phyloP scores from a whole-genome alignment of 2,888 invertebrate species.

The Stenchaetothrips biformis region DNA sequence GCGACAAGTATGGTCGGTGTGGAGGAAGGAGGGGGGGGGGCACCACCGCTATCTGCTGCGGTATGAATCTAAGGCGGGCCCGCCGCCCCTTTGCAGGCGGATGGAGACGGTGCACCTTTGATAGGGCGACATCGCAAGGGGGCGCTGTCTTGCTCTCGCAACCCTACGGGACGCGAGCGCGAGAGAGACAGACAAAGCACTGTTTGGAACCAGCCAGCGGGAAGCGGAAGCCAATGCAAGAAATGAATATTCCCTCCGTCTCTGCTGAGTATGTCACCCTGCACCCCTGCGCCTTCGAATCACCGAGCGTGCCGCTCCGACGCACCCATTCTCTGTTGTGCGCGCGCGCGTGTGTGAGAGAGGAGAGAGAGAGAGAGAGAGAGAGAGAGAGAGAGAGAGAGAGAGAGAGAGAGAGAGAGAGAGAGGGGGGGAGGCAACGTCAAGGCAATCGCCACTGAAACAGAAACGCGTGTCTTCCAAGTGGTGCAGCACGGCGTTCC shows the following conservation, averaged over 20 bases:
- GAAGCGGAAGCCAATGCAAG: not conserved
- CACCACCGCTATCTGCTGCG: not conserved
- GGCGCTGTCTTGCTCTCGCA: not conserved
- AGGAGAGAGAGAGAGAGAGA: not conserved
- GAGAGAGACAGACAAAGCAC: not conserved
- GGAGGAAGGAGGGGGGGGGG: not conserved
- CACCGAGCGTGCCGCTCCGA: no score
- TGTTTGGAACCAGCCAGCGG: no score
- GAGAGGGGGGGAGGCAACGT: not conserved
- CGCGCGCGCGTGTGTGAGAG: not conserved
- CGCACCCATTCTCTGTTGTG: no score
- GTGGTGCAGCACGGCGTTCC: no score
- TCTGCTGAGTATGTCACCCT: no score
- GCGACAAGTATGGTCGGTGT: not conserved
- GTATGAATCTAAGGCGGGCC: not conserved
- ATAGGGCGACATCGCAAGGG: no score
- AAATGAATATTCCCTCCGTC: no score
- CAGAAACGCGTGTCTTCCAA: no score
- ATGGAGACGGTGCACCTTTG: no score
- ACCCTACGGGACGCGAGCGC: not conserved
- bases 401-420: not conserved
- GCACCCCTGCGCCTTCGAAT: no score
- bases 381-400: not conserved
- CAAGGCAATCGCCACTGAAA: not conserved
- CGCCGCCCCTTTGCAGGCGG: no score